Evolutionary conservation across 2,113 vertebrate species (phyloP).

Genomic region (Pungitius pungitius): DNA sequence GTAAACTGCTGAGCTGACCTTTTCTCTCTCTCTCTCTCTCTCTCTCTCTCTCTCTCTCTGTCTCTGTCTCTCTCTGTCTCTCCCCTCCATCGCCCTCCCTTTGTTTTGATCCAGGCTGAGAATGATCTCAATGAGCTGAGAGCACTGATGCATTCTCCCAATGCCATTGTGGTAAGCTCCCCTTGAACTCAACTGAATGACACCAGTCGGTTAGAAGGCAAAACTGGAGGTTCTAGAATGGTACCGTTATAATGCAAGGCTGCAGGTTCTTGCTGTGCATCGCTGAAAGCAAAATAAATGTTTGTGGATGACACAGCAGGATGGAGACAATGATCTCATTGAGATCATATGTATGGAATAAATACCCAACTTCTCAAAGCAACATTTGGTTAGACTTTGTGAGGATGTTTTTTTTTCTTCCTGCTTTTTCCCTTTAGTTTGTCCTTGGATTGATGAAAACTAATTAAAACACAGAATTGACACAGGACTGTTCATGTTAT

Average conservation of each 20-base stretch:
- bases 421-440: neutral
- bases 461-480: neutral
- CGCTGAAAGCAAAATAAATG: slow-evolving; percentile 3
- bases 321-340: slow-evolving; percentile 4
- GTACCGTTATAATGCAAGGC: slow-evolving; percentile 7
- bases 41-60: slow-evolving; percentile 78
- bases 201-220: slow-evolving; percentile 28
- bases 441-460: neutral
- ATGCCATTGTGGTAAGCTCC: slow-evolving; percentile 98
- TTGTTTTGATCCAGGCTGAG: slow-evolving; percentile 91
- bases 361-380: neutral
- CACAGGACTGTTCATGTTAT: neutral
- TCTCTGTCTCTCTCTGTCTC: slow-evolving; percentile 80
- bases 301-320: slow-evolving; percentile 24
- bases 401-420: neutral
- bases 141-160: slow-evolving; percentile 99
- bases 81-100: slow-evolving; percentile 58
- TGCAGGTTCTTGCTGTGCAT: slow-evolving; percentile 30
- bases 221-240: slow-evolving; percentile 62
- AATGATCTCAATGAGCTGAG: slow-evolving; percentile 99
- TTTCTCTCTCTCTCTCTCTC: slow-evolving; percentile 69
- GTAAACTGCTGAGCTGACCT: slow-evolving; percentile 71
- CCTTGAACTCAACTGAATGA: slow-evolving; percentile 50
- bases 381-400: neutral
- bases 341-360: slow-evolving; percentile 13